Conservation (phyloP, 2,797 vertebrate genomes). For the Distichodus sexfasciatus region DNA sequence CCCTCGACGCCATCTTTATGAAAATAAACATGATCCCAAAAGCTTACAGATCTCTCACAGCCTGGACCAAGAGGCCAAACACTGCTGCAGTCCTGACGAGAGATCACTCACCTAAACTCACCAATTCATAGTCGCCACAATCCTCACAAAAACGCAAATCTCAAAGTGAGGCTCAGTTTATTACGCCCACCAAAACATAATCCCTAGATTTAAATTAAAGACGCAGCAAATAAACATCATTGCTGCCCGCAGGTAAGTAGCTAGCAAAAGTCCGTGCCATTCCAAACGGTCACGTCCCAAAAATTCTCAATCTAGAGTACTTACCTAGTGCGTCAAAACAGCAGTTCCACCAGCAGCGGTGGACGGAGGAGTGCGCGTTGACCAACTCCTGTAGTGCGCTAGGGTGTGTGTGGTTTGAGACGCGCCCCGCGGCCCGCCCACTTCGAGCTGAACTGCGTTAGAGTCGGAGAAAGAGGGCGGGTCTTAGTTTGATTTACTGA, state of each 20-base stretch:
- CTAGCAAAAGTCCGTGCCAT: conserved; percentile 48
- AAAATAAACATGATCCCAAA: conserved; percentile 80
- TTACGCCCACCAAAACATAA: conserved; percentile 38
- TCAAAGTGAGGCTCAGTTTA: conserved; percentile 44
- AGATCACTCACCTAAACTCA: conserved; percentile 49
- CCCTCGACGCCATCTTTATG: conserved; percentile 90
- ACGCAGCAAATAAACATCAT: conserved; percentile 45
- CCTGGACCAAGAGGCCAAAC: conserved; percentile 70
- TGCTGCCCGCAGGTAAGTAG: conserved; percentile 69
- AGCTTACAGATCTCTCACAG: conserved; percentile 60
- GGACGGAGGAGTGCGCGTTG: no score
- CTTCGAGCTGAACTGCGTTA: background rate
- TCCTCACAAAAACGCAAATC: background rate
- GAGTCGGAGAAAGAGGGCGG: background rate
- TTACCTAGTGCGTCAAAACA: no score
- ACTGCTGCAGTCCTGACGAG: conserved; percentile 62
- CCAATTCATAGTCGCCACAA: conserved; percentile 52
- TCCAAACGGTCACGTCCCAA: no score
- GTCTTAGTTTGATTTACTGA: conserved; percentile 51
- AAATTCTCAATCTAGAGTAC: no score
- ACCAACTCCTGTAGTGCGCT: no score
- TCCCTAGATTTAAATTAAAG: conserved; percentile 4
- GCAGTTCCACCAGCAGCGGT: no score
- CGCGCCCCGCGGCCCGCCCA: conserved; percentile 57
- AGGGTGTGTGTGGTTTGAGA: no score